Percentiles rank a stretch among this genome's conserved stretches.
Evolutionary conservation across 2,888 invertebrate genomes (phyloP).

Genomic region (Nezara viridula): DNA sequence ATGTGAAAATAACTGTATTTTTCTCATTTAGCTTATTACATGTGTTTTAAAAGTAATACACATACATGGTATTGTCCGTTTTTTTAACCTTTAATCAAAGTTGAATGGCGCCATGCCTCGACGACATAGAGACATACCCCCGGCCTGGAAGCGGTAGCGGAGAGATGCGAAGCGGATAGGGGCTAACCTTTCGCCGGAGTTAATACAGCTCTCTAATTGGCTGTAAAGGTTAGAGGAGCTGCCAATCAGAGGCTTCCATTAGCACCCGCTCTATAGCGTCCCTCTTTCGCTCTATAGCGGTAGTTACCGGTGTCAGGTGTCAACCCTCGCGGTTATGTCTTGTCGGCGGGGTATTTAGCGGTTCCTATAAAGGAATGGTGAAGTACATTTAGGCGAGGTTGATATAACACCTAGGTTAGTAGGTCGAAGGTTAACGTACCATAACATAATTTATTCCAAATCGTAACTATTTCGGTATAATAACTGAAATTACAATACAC

Average conservation of each 20-base stretch:
- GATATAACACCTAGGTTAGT: background rate
- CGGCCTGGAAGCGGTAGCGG: background rate
- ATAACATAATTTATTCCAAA: no score
- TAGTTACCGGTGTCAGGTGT: slow-evolving; percentile 21
- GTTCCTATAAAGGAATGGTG: background rate
- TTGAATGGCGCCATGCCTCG: background rate
- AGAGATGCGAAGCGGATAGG: background rate
- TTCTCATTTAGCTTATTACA: background rate
- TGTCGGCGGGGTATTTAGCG: background rate
- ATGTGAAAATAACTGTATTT: background rate
- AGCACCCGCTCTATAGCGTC: slow-evolving; percentile 15
- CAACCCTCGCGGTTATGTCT: background rate
- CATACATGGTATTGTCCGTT: no score
- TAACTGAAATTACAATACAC: no score
- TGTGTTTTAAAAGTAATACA: background rate
- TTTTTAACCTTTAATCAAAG: background rate
- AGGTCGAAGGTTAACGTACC: background rate
- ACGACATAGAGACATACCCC: background rate
- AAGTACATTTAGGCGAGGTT: background rate
- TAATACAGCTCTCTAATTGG: slow-evolving; percentile 51
- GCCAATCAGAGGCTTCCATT: slow-evolving; percentile 43
- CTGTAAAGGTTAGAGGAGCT: slow-evolving; percentile 42
- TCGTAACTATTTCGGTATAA: no score
- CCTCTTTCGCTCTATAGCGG: background rate
- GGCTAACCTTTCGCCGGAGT: slow-evolving; percentile 15